Evolutionary conservation across 2,113 vertebrate species (phyloP).

Genomic region (Amphilophus citrinellus): DNA sequence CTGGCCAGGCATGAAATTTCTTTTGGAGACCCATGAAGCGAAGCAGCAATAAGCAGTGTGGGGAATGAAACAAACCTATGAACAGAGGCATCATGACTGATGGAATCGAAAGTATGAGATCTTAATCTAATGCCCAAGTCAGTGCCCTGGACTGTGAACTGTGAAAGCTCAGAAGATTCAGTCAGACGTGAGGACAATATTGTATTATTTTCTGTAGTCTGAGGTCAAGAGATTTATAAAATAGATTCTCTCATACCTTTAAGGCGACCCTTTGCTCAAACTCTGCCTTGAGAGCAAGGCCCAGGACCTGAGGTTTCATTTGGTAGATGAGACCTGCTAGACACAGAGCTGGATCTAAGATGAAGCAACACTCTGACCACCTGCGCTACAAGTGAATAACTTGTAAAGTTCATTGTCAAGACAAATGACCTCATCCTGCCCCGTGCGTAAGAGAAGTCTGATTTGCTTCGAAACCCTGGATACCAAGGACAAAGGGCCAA

Average conservation of each 20-base stretch:
- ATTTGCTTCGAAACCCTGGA: constrained; percentile 38
- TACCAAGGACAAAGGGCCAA: constrained; percentile 58
- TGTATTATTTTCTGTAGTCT: constrained; percentile 16
- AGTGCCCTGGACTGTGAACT: constrained; percentile 18
- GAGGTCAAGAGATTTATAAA: constrained; percentile 21
- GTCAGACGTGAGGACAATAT: constrained; percentile 30
- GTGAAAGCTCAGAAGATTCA: constrained; percentile 9
- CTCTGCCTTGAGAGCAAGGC: not conserved
- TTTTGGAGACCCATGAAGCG: not conserved
- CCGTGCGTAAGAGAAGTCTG: constrained; percentile 10
- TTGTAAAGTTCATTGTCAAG: constrained; percentile 30
- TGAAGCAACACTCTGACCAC: constrained; percentile 15
- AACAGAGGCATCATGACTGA: constrained; percentile 14
- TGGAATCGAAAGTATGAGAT: constrained; percentile 30
- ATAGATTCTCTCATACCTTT: constrained; percentile 13
- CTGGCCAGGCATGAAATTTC: constrained; percentile 38
- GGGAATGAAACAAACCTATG: constrained; percentile 23
- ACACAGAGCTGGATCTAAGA: constrained; percentile 16
- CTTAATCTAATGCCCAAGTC: constrained; percentile 50
- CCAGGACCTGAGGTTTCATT: not conserved
- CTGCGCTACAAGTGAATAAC: constrained; percentile 8
- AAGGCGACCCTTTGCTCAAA: constrained; percentile 25
- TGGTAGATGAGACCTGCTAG: not conserved
- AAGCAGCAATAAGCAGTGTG: not conserved
- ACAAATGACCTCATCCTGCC: constrained; percentile 41